Conservation (phyloP, 2,113 vertebrate species). For the Platanista minor region DNA sequence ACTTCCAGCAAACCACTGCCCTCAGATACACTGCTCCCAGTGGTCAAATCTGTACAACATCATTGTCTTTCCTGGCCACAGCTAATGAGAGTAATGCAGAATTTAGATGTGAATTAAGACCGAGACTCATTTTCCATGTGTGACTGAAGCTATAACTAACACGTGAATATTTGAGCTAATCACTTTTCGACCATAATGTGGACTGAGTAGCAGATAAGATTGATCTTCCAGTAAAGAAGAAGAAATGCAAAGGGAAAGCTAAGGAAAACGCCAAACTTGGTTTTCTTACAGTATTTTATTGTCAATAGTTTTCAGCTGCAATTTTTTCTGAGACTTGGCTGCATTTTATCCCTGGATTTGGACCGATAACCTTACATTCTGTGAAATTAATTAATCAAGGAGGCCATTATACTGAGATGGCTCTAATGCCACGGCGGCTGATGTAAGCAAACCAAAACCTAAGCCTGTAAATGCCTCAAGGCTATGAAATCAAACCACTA, state of each 20-base stretch:
- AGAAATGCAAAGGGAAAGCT: not conserved
- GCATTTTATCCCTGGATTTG: not conserved
- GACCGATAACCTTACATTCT: not conserved
- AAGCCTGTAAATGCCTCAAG: not conserved
- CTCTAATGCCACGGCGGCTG: not conserved
- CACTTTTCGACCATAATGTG: not conserved
- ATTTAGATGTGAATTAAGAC: not conserved
- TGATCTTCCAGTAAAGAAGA: not conserved
- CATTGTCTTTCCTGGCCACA: too few species aligned
- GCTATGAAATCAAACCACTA: not conserved
- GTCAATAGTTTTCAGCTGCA: not conserved
- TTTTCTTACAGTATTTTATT: not conserved
- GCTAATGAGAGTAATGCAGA: not conserved
- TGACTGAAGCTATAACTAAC: not conserved
- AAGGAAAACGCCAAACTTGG: not conserved
- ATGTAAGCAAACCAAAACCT: not conserved
- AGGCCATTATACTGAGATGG: not conserved
- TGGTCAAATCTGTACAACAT: not conserved
- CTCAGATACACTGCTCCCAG: not conserved
- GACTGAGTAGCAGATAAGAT: not conserved
- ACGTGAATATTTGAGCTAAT: not conserved
- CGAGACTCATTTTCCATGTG: not conserved
- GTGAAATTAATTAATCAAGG: not conserved
- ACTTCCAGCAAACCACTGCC: not conserved
- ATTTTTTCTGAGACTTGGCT: not conserved